phyloP scores from a whole-genome alignment of 2,797 vertebrate genomes.

The Phataginus tetradactyla region DNA sequence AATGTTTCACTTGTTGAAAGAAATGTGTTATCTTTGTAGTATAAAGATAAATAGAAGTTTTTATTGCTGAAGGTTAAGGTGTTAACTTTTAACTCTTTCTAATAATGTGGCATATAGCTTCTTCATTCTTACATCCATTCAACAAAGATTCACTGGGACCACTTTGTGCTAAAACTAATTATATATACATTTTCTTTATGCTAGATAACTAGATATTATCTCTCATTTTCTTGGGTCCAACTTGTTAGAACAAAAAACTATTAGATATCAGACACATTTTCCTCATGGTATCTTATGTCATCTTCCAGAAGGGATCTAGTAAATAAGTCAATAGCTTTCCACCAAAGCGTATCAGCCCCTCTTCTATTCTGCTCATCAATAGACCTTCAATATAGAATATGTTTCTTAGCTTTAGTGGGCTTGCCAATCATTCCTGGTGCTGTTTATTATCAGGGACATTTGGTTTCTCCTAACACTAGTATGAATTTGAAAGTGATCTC shows the following conservation, averaged over 20 bases:
- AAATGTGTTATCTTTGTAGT: neutral
- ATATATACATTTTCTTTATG: neutral
- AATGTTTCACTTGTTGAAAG: slow-evolving; percentile 11
- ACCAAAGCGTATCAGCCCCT: neutral
- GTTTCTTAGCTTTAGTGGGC: neutral
- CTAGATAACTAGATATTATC: neutral
- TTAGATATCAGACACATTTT: neutral
- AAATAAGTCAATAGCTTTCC: neutral
- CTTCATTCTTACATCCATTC: neutral
- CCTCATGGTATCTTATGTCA: neutral
- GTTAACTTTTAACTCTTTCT: neutral
- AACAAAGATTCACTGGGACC: neutral
- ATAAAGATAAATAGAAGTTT: neutral
- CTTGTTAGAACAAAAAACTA: neutral
- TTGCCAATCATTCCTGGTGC: neutral
- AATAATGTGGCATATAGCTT: neutral
- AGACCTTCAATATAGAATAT: neutral
- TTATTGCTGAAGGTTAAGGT: neutral
- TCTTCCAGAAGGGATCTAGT: neutral
- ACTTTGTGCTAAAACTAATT: neutral
- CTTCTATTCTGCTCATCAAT: neutral
- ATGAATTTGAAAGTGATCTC: neutral
- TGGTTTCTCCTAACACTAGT: neutral
- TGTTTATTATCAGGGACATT: neutral
- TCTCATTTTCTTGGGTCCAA: neutral